These are phyloP conservation scores for Heliocidaris erythrogramma DNA, from an alignment of 35 echinoderm and acorn worm genomes.

Conservation along the genomic window DNA sequence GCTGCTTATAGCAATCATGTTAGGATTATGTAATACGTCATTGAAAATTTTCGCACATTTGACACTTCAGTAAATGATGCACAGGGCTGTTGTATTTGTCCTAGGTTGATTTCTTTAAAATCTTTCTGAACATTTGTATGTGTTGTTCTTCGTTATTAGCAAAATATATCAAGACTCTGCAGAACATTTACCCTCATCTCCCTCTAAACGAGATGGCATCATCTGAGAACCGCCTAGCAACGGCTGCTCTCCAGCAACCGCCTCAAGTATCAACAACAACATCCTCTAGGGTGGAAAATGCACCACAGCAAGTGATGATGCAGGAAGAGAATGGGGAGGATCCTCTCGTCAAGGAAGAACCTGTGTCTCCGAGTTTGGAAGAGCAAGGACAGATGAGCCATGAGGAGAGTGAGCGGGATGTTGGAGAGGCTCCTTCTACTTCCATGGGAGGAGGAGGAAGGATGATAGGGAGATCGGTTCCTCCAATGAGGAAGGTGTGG, in stretches of 20 bases:
- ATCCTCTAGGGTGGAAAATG: background rate
- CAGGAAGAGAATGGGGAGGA: background rate
- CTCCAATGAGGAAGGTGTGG: background rate
- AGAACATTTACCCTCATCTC: background rate
- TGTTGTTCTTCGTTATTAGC: background rate
- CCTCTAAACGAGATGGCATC: background rate
- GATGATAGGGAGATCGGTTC: background rate
- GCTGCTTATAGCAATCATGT: too few relatives aligned
- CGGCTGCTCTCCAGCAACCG: background rate
- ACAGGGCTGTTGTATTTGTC: too few relatives aligned
- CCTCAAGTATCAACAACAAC: background rate
- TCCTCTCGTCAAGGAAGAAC: background rate
- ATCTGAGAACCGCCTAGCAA: background rate
- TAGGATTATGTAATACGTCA: too few relatives aligned
- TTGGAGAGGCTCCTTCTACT: background rate
- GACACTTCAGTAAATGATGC: too few relatives aligned
- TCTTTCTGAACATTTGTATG: too few relatives aligned
- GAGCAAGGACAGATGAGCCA: background rate
- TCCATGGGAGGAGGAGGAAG: background rate
- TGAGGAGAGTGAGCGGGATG: background rate
- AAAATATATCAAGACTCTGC: slow-evolving; percentile 5
- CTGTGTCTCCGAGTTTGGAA: background rate
- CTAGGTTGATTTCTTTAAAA: too few relatives aligned
- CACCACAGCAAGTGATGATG: background rate
- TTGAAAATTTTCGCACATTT: too few relatives aligned